Conservation (phyloP, 2,888 invertebrate genomes). For the Villa cingulata region DNA sequence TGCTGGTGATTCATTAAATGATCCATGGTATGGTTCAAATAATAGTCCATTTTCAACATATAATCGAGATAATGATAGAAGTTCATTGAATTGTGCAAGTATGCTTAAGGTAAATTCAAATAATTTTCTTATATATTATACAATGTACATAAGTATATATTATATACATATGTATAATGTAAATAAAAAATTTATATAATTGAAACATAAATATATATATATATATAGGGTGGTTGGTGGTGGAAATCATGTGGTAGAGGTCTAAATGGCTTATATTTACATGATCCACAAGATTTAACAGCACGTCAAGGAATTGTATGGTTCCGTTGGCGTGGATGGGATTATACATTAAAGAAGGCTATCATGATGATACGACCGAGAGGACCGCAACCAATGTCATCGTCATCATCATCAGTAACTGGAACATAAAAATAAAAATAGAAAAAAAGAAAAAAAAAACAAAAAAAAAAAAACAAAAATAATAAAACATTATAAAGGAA, state of each 20-base stretch:
- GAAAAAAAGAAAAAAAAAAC: not conserved
- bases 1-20: constrained; percentile 81
- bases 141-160: not conserved
- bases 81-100: constrained; percentile 80
- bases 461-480: not conserved
- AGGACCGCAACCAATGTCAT: constrained; percentile 23
- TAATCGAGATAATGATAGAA: constrained; percentile 83
- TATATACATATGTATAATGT: too few relatives aligned
- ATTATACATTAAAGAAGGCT: constrained; percentile 78
- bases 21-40: constrained; percentile 89
- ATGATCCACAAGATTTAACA: constrained; percentile 79
- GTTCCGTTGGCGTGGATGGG: constrained; percentile 94
- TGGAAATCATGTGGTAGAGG: constrained; percentile 89
- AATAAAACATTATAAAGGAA: not conserved
- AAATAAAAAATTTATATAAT: not conserved
- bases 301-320: constrained; percentile 87
- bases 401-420: constrained; percentile 5
- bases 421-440: not conserved
- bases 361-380: constrained; percentile 83
- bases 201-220: not conserved
- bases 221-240: constrained; percentile 70
- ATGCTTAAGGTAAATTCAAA: constrained; percentile 54
- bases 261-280: constrained; percentile 75
- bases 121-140: not conserved
- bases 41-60: constrained; percentile 89